These are phyloP conservation scores for Pteromalus puparum DNA, from an alignment of 1,140 invertebrate genomes.

Conservation along the genomic window DNA sequence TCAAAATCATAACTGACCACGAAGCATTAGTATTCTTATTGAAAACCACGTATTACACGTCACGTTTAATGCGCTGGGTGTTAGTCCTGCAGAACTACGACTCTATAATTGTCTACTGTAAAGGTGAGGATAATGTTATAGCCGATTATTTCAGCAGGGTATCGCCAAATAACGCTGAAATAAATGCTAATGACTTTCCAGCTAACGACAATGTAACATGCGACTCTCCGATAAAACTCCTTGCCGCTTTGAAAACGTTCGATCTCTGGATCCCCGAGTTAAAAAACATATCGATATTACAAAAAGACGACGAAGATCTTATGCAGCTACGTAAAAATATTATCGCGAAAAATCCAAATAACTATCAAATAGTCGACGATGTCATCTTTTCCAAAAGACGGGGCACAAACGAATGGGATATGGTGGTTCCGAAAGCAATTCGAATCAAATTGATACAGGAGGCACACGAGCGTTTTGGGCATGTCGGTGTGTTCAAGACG, in stretches of 20 bases:
- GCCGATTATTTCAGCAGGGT: constrained; percentile 51
- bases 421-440: too few relatives aligned
- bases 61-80: constrained; percentile 47
- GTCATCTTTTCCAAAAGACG: too few relatives aligned
- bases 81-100: constrained; percentile 46
- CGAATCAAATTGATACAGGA: neutral
- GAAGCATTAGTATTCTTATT: constrained; percentile 46
- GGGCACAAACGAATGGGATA: too few relatives aligned
- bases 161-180: too few relatives aligned
- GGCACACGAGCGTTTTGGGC: neutral
- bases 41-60: constrained; percentile 30
- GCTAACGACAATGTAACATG: too few relatives aligned
- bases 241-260: too few relatives aligned
- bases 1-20: constrained; percentile 53
- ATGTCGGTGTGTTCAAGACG: neutral
- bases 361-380: too few relatives aligned
- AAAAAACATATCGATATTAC: neutral
- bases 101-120: constrained; percentile 36
- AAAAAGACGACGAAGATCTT: neutral
- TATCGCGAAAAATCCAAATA: too few relatives aligned
- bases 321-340: neutral
- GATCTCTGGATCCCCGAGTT: neutral
- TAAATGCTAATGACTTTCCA: too few relatives aligned
- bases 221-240: too few relatives aligned
- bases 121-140: constrained; percentile 45